phyloP scores from a whole-genome alignment of 64 coral and sea anemone genomes.

The Montipora foliosa region DNA sequence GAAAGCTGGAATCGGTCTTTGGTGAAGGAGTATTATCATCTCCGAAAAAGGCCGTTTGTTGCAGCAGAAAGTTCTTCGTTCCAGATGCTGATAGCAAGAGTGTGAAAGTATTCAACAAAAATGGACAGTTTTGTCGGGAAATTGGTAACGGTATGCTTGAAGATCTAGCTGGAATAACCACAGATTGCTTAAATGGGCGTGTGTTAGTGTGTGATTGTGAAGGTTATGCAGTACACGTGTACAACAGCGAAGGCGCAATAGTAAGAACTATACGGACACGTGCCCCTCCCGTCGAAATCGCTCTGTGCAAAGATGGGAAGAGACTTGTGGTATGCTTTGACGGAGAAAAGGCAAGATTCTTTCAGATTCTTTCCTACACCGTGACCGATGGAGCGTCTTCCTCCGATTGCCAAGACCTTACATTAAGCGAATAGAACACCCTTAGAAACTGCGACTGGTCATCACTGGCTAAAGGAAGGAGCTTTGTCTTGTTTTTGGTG shows the following conservation, averaged over 20 bases:
- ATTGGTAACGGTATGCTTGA: conserved; percentile 17
- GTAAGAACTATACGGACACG: background rate
- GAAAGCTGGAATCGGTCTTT: conserved; percentile 47
- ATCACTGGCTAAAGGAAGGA: too few species aligned
- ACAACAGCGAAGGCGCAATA: background rate
- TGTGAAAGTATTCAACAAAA: conserved; percentile 46
- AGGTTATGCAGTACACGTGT: conserved; percentile 36
- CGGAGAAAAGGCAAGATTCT: too few species aligned
- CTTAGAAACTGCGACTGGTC: background rate
- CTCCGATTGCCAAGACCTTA: background rate
- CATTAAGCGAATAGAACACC: background rate
- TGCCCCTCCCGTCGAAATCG: background rate
- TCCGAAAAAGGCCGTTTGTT: conserved; percentile 62
- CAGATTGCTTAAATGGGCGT: conserved; percentile 28
- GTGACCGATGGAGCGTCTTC: background rate
- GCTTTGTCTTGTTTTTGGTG: too few species aligned
- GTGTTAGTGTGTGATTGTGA: conserved; percentile 32
- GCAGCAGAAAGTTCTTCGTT: conserved; percentile 60
- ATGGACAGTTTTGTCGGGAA: conserved; percentile 13
- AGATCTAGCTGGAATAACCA: conserved; percentile 16
- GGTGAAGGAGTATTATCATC: conserved; percentile 36
- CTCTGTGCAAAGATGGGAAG: background rate
- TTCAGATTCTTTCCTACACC: too few species aligned
- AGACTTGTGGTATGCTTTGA: conserved; percentile 3
- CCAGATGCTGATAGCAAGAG: background rate